Evolutionary conservation across 2,888 invertebrate species (phyloP), one percentile per base, ranked within the genome.

Genomic region (Pecten maximus): DNA sequence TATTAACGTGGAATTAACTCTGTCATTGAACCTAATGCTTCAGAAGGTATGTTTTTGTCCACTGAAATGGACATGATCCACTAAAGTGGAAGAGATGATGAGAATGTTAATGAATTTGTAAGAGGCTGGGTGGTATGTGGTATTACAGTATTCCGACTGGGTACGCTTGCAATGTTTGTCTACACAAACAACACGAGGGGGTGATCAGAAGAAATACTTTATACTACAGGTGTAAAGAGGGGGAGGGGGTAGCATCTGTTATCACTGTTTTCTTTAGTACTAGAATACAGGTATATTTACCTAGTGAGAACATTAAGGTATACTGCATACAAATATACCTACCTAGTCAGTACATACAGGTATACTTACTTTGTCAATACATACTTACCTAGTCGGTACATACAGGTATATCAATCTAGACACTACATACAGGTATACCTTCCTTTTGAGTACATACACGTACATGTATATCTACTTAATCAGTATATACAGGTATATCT

Each of bases 21-120:
- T 23, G 74, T 35, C 74, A 74, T 74, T 74, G 74, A 74, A 74
- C 35, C 74, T 74, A 74, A 74, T 74, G 74, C 74, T 74, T 74
- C 74, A 74, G 74, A 74, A 74, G 74, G 23, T 74, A 74, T 74
- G 74, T 74, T 74, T 74, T 74, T 74, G 74, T 74, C 74, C 74
- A 74, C 10, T 74, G 74, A 74, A 74, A 74, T 74, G 74, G 74
- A 74, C 74, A 74, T 28, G 74, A 74, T 74, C 15, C 10, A 28
- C 74, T 74, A 74, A 74, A 74, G 74, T 35, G 74, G 35, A 74
- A 15, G 35, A 35, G 74, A 74, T 74, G 74, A 74, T 74, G 74
- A 28, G 74, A 74, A 74, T 74, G 35, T 74, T 74, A 74, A 74
- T 74, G 74, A 74, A 35, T 74, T 74, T 74, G 74, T 74, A 35